phyloP scores from a whole-genome alignment of 2,888 invertebrate genomes.

The Tetheella fluctuosa region DNA sequence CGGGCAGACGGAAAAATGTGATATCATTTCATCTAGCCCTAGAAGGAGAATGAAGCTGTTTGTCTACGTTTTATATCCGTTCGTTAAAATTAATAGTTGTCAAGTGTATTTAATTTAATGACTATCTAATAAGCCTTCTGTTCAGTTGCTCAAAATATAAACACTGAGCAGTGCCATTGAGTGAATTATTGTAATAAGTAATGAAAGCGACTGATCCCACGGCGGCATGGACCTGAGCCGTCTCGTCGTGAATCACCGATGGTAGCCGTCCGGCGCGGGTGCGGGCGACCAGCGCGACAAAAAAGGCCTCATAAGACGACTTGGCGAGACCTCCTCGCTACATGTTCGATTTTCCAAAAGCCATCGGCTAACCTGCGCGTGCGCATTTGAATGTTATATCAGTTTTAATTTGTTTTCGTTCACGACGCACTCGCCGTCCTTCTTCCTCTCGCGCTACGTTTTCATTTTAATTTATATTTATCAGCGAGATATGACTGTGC shows the following conservation, averaged over 20 bases:
- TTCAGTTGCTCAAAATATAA: constrained; percentile 28
- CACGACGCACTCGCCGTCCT: constrained; percentile 46
- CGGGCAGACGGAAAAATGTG: constrained; percentile 39
- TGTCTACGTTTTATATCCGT: constrained; percentile 28
- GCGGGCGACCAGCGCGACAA: constrained; percentile 31
- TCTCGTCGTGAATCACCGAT: constrained; percentile 38
- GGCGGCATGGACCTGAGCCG: constrained; percentile 30
- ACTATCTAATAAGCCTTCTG: constrained; percentile 19
- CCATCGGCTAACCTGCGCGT: constrained; percentile 42
- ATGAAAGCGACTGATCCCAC: constrained; percentile 42
- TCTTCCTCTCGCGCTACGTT: constrained; percentile 57
- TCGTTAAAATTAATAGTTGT: constrained; percentile 7
- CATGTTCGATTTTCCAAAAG: constrained; percentile 46
- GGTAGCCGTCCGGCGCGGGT: constrained; percentile 17
- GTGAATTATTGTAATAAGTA: constrained; percentile 49
- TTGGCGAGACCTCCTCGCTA: constrained; percentile 29
- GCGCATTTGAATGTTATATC: constrained; percentile 55
- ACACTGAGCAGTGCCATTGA: constrained; percentile 35
- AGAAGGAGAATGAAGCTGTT: constrained; percentile 30
- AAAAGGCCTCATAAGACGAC: constrained; percentile 37
- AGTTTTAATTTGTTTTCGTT: constrained; percentile 67
- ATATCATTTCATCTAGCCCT: constrained; percentile 36
- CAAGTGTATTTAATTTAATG: constrained; percentile 7
- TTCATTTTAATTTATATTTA: constrained; percentile 77
- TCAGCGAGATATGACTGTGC: constrained; percentile 79